Conservation (phyloP, 1,140 invertebrate genomes). For the Hermetia illucens region DNA sequence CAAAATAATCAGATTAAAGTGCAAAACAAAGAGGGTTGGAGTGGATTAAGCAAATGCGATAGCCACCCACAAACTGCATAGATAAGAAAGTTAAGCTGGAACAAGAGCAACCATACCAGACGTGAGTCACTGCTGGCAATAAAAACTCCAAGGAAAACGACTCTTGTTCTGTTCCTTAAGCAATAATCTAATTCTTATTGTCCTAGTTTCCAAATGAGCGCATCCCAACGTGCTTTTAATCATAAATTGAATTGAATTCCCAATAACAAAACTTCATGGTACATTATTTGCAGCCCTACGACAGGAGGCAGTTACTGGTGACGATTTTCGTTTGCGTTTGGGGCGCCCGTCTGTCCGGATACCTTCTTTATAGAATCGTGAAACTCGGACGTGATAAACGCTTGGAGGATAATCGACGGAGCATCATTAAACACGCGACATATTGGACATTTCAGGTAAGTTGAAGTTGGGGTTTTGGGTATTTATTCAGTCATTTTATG, state of each 20-base stretch:
- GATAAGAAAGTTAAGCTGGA: too few species aligned
- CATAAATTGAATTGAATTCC: not conserved
- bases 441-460: conserved; percentile 83
- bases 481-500: not conserved
- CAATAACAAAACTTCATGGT: too few species aligned
- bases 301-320: conserved; percentile 74
- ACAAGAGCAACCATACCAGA: too few species aligned
- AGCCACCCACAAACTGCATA: too few species aligned
- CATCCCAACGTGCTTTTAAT: not conserved
- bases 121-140: too few species aligned
- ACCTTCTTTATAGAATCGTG: conserved; percentile 74
- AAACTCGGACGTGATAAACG: conserved; percentile 80
- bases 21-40: too few species aligned
- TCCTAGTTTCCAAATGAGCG: too few species aligned
- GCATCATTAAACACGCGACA: conserved; percentile 70
- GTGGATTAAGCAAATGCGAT: too few species aligned
- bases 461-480: not conserved
- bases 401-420: conserved; percentile 77
- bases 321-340: conserved; percentile 74
- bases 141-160: too few species aligned
- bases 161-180: too few species aligned
- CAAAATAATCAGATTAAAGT: too few species aligned
- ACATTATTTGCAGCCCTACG: conserved; percentile 51
- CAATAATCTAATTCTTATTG: too few species aligned
- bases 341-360: conserved; percentile 69